A percentile compares a stretch with the other conserved stretches of the same genome.
phyloP scores from a whole-genome alignment of 2,797 vertebrate species.

The Prionace glauca region DNA sequence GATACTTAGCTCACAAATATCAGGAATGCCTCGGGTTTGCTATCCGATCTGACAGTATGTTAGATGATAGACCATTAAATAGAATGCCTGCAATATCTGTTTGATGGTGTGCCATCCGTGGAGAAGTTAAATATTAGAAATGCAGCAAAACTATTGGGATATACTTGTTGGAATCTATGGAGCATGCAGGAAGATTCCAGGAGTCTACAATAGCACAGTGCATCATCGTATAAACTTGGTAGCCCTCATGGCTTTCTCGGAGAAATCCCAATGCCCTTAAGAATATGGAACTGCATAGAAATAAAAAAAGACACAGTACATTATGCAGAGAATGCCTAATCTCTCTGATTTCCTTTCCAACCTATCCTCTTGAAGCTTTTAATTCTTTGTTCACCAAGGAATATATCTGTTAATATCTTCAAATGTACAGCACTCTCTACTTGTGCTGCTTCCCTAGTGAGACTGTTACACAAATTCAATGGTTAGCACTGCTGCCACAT shows the following conservation, averaged over 20 bases:
- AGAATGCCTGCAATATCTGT: background rate
- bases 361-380: background rate
- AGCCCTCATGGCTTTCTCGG: background rate
- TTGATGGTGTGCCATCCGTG: background rate
- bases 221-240: background rate
- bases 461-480: background rate
- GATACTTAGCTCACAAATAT: background rate
- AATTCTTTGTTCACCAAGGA: background rate
- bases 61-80: background rate
- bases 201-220: background rate
- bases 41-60: background rate
- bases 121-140: background rate
- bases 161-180: background rate
- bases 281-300: background rate
- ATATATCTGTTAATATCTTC: background rate
- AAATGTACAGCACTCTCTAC: background rate
- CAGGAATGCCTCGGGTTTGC: background rate
- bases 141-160: background rate
- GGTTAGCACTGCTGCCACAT: too few species aligned
- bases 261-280: background rate
- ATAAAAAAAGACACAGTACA: background rate
- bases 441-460: background rate
- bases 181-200: background rate
- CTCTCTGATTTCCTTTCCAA: background rate
- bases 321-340: background rate